A percentile compares a stretch with the other conserved stretches of the same genome.
Evolutionary conservation across 1,140 invertebrate genomes (phyloP).

Genomic region (Panagrolaimus sp.): DNA sequence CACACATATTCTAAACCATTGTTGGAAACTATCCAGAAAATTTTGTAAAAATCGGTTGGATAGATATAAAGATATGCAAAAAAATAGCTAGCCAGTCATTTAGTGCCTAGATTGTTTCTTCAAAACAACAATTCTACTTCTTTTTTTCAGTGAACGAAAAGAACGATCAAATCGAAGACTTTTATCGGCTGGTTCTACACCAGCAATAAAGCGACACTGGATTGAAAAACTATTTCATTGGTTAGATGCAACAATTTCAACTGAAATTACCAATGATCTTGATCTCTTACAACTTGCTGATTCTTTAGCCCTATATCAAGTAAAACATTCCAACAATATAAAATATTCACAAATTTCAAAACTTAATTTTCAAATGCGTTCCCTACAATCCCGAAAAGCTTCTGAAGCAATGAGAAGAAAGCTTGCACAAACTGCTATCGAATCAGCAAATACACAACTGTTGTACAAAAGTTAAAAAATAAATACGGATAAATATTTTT

Average conservation of each 20-base stretch:
- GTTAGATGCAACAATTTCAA: neutral
- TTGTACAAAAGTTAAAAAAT: neutral
- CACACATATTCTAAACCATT: no score
- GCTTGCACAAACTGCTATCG: neutral
- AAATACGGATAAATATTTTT: no score
- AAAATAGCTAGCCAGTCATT: no score
- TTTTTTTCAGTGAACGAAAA: neutral
- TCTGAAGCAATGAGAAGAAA: neutral
- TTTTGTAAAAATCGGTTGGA: no score
- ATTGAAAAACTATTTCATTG: conserved; percentile 7
- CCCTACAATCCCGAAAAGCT: neutral
- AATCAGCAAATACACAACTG: neutral
- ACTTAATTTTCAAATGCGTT: conserved; percentile 3
- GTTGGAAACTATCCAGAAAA: no score
- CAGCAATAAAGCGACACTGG: neutral
- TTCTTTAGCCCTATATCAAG: neutral
- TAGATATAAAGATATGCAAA: no score
- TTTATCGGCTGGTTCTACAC: neutral
- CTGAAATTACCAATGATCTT: neutral
- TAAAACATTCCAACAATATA: neutral
- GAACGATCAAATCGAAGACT: neutral
- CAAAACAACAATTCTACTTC: no score
- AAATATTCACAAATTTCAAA: conserved; percentile 10
- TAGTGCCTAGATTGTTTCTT: no score
- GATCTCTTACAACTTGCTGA: neutral